Base-by-base conservation (phyloP, 2,113 vertebrate genomes). In the Myiopsitta monachus region DNA sequence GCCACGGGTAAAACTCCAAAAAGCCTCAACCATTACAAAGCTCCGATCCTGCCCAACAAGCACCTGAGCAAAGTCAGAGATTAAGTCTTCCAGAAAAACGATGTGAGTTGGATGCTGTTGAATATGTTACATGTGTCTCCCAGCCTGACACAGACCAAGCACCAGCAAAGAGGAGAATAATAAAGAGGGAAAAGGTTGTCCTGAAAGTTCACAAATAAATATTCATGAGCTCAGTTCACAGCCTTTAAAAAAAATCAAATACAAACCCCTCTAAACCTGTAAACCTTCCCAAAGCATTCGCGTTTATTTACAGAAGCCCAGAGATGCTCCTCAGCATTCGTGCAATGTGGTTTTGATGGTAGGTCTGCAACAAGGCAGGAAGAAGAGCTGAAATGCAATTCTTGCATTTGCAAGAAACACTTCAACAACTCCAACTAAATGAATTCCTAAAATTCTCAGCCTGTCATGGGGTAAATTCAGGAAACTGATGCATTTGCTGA, bases 1-100 rank as follows among this genome's bases (percentile, higher is more conserved):
- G 67, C 26, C 36, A 24, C 0, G 3, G 31, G 36, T 28, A 31
- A 78, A 83, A 80, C n/a, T 49, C 69, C 3, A 7, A 21, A 82
- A 75, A 54, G 43, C 63, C 39, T 55, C 7, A 0, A n/a, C 11
- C 0, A 0, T 83, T 86, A 51, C 3, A 1, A 54, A 67, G 33
- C 10, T 6, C 59, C 43, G 14, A 39, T 39, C n/a, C 30, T n/a
- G n/a, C n/a, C 17, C 2, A 1, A 74, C 43, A 62, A 77, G 33
- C 57, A 23, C 54, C 30, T 22, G 21, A 70, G 47, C 16, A 22
- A 80, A 76, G 18, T 33, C 59, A 44, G 55, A 82, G 41, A 26
- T 66, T 4, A 43, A 54, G n/a, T 5, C 16, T 49, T 44, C 11
- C 31, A 18, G 21, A 70, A 81, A 39, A 61, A 2, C 41, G 14